phyloP scores from a whole-genome alignment of 2,113 vertebrate genomes.

The Microtus ochrogaster region DNA sequence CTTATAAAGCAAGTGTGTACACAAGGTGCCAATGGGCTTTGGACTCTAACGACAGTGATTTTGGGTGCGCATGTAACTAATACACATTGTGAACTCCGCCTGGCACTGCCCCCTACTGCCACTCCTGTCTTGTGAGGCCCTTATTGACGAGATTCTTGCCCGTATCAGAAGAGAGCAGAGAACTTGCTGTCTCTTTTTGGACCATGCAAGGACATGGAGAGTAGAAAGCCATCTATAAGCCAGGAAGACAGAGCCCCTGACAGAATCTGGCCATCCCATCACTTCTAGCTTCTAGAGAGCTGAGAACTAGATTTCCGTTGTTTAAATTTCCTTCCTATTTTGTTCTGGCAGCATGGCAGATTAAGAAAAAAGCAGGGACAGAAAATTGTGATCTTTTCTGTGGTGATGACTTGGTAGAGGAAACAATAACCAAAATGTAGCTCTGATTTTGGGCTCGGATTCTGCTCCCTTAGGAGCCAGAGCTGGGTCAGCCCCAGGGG shows the following conservation, averaged over 20 bases:
- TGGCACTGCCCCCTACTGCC: too few relatives aligned
- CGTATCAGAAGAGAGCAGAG: background rate
- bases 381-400: background rate
- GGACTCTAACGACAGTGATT: background rate
- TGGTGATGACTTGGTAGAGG: background rate
- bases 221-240: background rate
- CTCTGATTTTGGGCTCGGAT: background rate
- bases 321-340: background rate
- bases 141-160: background rate
- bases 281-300: background rate
- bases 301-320: background rate
- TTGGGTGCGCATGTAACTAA: background rate
- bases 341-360: background rate
- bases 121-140: too few relatives aligned
- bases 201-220: background rate
- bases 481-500: background rate
- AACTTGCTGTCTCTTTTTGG: background rate
- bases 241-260: background rate
- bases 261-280: background rate
- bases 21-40: background rate
- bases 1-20: background rate
- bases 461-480: background rate
- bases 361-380: background rate
- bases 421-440: background rate
- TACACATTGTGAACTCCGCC: rapidly evolving